Conservation (phyloP, 2,797 vertebrate genomes). For the Lacerta agilis region DNA sequence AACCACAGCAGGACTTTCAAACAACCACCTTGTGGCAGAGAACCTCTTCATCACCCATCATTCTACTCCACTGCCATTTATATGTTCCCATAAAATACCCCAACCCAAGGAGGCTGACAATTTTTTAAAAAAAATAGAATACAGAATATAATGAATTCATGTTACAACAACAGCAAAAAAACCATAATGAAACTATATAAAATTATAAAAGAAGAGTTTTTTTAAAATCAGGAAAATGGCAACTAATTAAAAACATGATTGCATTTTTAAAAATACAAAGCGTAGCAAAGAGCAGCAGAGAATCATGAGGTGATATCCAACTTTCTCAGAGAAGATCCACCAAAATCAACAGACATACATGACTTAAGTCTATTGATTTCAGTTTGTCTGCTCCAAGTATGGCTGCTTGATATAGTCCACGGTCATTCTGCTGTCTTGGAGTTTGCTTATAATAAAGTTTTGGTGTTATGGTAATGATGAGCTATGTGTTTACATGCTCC, state of each 20-base stretch:
- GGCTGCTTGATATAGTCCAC: neutral
- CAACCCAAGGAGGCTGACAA: too few species aligned
- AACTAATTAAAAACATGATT: neutral
- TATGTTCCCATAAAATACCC: neutral
- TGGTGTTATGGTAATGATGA: neutral
- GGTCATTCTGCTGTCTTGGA: neutral
- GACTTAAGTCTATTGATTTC: too few species aligned
- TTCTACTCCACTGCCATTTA: neutral
- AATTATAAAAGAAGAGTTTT: neutral
- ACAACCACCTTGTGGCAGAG: constrained; percentile 12
- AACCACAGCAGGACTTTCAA: constrained; percentile 13
- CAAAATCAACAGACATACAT: too few species aligned
- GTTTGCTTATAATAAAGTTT: neutral
- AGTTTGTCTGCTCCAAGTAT: neutral
- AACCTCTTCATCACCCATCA: neutral
- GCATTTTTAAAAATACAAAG: neutral
- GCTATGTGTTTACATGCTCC: neutral
- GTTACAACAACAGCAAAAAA: neutral
- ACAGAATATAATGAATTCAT: neutral
- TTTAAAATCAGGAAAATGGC: neutral
- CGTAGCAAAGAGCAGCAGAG: neutral
- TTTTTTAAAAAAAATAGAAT: too few species aligned
- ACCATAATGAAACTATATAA: neutral
- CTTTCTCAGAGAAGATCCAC: too few species aligned
- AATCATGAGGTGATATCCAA: neutral